phyloP scores from a whole-genome alignment of 2,888 invertebrate species.

The Coleophora deauratella region DNA sequence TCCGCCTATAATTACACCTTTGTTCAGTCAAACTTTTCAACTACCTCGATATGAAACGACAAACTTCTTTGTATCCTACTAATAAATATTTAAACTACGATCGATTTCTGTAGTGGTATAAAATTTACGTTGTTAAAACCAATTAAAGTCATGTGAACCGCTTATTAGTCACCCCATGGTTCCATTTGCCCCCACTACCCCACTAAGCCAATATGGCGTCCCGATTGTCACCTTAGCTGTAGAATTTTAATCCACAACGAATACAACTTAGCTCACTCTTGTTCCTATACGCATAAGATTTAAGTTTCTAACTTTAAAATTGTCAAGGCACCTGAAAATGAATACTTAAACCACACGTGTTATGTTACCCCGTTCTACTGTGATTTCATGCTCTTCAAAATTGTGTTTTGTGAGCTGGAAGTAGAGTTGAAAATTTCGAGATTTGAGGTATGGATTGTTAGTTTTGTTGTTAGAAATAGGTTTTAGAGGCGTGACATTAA shows the following conservation, averaged over 20 bases:
- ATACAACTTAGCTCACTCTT: slow-evolving; percentile 14
- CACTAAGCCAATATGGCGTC: slow-evolving; percentile 70
- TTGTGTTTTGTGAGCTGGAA: slow-evolving; percentile 7
- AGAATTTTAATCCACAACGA: slow-evolving; percentile 26
- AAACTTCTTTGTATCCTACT: slow-evolving; percentile 29
- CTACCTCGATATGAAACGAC: slow-evolving; percentile 19
- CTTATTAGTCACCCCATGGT: slow-evolving; percentile 60
- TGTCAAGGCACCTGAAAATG: slow-evolving; percentile 48
- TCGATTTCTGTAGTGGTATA: slow-evolving; percentile 35
- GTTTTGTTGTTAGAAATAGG: slow-evolving; percentile 52
- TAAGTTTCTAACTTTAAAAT: slow-evolving; percentile 16
- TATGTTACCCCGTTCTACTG: slow-evolving; percentile 49
- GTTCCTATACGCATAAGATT: slow-evolving; percentile 23
- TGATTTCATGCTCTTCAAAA: slow-evolving; percentile 13
- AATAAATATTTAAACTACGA: slow-evolving; percentile 45
- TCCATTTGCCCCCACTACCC: slow-evolving; percentile 34
- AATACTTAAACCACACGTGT: slow-evolving; percentile 57
- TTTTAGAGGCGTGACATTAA: slow-evolving; percentile 68
- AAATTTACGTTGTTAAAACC: slow-evolving; percentile 57
- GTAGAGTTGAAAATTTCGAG: slow-evolving; percentile 24
- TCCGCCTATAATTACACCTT: slow-evolving; percentile 17
- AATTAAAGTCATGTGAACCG: slow-evolving; percentile 66
- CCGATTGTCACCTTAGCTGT: slow-evolving; percentile 63
- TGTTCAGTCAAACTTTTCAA: slow-evolving; percentile 14
- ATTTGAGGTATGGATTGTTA: slow-evolving; percentile 27